Base-by-base conservation (phyloP, 1,140 invertebrate genomes). In the Cyclargus thomasi region DNA sequence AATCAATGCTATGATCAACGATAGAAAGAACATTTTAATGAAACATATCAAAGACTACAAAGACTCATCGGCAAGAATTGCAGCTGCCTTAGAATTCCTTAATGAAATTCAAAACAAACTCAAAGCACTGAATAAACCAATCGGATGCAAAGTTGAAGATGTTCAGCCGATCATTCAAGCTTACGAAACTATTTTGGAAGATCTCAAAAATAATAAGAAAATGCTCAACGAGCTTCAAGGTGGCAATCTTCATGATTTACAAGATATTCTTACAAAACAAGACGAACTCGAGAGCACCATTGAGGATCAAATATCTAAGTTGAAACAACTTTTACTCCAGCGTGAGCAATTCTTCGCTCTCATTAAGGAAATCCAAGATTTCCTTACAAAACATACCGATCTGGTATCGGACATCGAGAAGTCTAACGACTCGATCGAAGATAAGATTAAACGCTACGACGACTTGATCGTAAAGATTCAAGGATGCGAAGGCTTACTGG, bases 381-480 rank as follows among this genome's bases (percentile, higher is more conserved):
- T 97, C 72, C 95, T 98, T 23, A 93, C 94, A 21, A 97, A 97
- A 79, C 97, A 97, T 79, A 96, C 95, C 0, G 95, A 96, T 79
- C 93, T 97, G 10, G 94, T 98, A 0, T 92, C 94, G 17, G 95
- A 97, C 70, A 95, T 98, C 71, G 96, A 98, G 79, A 95, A 94
- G 78, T 93, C 94, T 1, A 95, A 95, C 35, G 93, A 94, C 53
- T 94, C 95, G 0, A 92, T 96, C 4, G 94, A 97, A 81, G 96
- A 97, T 39, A 97, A 97, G 82, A 96, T 99, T 53, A 95, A 96
- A 74, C 94, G 94, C 69, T 98, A 97, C 74, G 95, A 97, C 82
- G 95, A 97, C 74, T 94, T 95, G 0, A 96, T 96, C 72, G 79
- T 93, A 0, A 96, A 96, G 78, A 97, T 97, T 59, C 96, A 97